Evolutionary conservation across 2,113 vertebrate genomes (phyloP), one percentile per base, ranked within the genome.

Genomic region (Semnornis frantzii): DNA sequence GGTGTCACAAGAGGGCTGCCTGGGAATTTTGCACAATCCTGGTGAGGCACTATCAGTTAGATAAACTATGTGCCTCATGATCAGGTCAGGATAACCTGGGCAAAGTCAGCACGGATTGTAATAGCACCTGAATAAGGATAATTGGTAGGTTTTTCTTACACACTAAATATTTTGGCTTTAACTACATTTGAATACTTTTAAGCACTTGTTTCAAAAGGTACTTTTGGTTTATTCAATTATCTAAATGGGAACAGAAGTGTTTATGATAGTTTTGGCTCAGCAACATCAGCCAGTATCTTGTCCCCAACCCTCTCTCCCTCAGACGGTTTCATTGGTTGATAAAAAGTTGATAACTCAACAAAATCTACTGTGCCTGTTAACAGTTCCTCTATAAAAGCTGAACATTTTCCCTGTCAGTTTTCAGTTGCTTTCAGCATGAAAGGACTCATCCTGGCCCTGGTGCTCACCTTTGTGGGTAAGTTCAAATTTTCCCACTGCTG

Each of bases 341-440:
- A 97, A 97, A 91, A 93, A 96, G 60, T 87, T 92, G 82, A 89
- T 82, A 95, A 82, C 37, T 85, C 94, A 94, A 93, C 93, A 96
- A 85, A 95, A 93, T 77, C 76, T 37, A 55, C 75, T 23, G 16
- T 27, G 34, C 68, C 72, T 84, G 90, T 89, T 85, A 92, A 92
- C 72, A 92, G 92, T 89, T 94, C 73, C 80, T 84, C 93, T 96
- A 97, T 97, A 97, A 97, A 97, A 97, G 96, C 71, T 16, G 3
- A 66, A 34, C 50, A 4, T n/a, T 65, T 85, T 33, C 31, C 37
- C 54, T 9, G n/a, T 50, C 28, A 68, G 34, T 4, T 34, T 68
- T 79, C 94, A 97, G 77, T 96, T 25, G 46, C 88, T 93, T 87
- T 89, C 85, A 97, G 79, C 93, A 99, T 99, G 98, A 98, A 94